Base-by-base conservation (phyloP, 2,888 invertebrate species). In the Campoletis raptor region DNA sequence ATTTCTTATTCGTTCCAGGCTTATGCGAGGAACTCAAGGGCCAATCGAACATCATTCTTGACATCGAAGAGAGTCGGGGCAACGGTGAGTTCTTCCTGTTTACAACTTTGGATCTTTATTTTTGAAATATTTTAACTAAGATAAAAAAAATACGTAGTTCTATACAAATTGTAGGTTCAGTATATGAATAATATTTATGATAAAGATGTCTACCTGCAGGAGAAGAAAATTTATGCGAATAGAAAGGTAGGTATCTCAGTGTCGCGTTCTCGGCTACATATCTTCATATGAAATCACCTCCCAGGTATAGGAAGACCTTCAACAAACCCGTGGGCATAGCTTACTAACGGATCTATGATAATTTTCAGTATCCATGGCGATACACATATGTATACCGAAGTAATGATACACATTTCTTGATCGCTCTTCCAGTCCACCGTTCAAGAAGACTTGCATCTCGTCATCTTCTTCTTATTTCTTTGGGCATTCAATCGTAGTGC, bases 11-110 rank as follows among this genome's bases (percentile, higher is more conserved):
- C 88, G 87, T 95, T 95, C 12, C 94, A 96, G 96, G 96, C 87
- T 92, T 96, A 85, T 98, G 98, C 95, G 98, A 98, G 94, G 97
- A 98, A 91, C 97, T 98, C 95, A 97, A 97, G 83, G 97, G 98
- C 54, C 97, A 98, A 92, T 97, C 98, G 52, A 98, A 98, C 93
- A 98, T 98, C 89, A 98, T 98, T 92, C 95, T 98, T 90, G 98
- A 98, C 93, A 98, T 98, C 89, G 97, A 98, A 94, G 98, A 98
- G 94, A 98, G 98, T 94, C 96, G 97, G 94, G 98, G 97, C 89
- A 95, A 96, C 91, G 97, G 98, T 98, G 96, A 97, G 98, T 97
- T 77, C 48, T 42, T 18, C 37, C 61, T 36, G 15, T 48, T 48
- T 37, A 21, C 48, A 37, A 36, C 36, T 42, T 45, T 42, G 4